These are phyloP conservation scores for Crossocerus cetratus DNA, from an alignment of 2,888 invertebrate genomes.

Conservation along the genomic window DNA sequence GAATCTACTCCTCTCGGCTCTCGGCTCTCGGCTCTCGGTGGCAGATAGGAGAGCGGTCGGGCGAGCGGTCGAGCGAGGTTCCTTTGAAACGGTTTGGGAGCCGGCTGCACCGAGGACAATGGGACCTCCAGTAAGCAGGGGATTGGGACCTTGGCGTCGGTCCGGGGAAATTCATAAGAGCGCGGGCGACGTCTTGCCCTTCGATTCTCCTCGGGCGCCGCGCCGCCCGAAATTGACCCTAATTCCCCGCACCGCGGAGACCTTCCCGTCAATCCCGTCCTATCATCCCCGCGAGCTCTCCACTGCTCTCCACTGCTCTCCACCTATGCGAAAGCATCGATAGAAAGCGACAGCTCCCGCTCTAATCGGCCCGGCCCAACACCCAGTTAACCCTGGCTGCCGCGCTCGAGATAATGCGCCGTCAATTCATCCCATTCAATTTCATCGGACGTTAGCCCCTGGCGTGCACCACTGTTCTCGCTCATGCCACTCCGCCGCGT, in stretches of 20 bases:
- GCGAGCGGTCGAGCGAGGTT: too few species aligned
- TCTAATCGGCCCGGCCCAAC: not conserved
- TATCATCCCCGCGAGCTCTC: not conserved
- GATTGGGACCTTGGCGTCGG: slow-evolving; percentile 4
- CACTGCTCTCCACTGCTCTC: too few species aligned
- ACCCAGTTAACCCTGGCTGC: not conserved
- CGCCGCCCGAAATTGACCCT: slow-evolving; percentile 4
- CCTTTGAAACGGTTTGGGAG: not conserved
- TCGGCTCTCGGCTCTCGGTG: too few species aligned
- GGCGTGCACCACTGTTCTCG: not conserved
- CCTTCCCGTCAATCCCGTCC: not conserved
- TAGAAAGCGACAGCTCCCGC: not conserved
- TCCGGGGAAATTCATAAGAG: slow-evolving; percentile 3
- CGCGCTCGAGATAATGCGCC: not conserved
- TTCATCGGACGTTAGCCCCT: not conserved
- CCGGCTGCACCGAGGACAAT: not conserved
- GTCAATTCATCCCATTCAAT: slow-evolving; percentile 2
- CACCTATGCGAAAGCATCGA: not conserved
- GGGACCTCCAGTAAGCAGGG: not conserved
- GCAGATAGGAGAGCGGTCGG: too few species aligned
- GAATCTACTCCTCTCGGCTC: too few species aligned
- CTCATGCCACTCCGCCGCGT: not conserved
- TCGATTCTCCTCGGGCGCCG: not conserved
- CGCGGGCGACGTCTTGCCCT: not conserved
- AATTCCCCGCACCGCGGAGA: not conserved